Evolutionary conservation across 2,113 vertebrate species (phyloP), one percentile per base, ranked within the genome.

Genomic region (Fulica atra): DNA sequence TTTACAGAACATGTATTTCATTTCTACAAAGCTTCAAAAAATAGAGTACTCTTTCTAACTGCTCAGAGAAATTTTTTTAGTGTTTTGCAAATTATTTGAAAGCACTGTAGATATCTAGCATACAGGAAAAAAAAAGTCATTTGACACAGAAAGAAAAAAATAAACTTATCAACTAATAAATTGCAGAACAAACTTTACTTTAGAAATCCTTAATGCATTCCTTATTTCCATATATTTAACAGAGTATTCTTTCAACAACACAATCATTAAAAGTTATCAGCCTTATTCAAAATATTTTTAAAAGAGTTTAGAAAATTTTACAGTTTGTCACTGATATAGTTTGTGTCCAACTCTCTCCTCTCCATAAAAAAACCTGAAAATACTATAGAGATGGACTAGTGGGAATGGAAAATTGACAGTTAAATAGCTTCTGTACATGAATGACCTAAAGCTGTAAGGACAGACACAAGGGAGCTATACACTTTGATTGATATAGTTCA

Each of bases 361-460:
- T 77, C 31, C 35, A 60, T 51, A 33, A 85, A 48, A 48, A 87
- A 87, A 66, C 76, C 70, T 11, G 36, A 87, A 86, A 44, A 87
- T n/a, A 21, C 10, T 89, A 66, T 35, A 21, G 28, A 92, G 38
- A 78, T n/a, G 15, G 36, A 13, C 10, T 61, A 73, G 23, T 28
- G 79, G 9, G 13, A 91, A 36, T 65, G 19, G 50, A 28, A 91
- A 95, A 88, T 19, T 80, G 51, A 86, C 81, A 95, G 73, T 83
- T 94, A 92, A 92, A 95, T 26, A 92, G 25, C 64, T 63, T 10
- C n/a, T 73, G 31, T 59, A 83, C 57, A 69, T 5, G 16, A 91
- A 83, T 87, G 54, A 94, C 61, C 61, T 92, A 72, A 91, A 93
- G 80, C 70, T 92, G 16, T 87, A 94, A 65, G 68, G 35, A 71